Base-by-base conservation (phyloP, 2,797 vertebrate species). In the Falco columbarius region DNA sequence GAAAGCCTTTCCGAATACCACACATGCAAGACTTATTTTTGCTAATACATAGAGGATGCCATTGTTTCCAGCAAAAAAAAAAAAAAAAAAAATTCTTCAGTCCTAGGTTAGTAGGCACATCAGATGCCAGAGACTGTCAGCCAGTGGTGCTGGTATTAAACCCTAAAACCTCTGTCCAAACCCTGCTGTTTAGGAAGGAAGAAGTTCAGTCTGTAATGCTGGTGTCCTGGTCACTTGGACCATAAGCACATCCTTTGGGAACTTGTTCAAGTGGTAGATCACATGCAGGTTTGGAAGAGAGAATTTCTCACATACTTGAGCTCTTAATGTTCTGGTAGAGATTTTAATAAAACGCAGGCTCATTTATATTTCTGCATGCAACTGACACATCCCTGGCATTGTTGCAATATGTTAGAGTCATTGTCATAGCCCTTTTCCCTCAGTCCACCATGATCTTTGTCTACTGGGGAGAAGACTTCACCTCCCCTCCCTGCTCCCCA, bases 261-360 rank as follows among this genome's bases (percentile, higher is more conserved):
- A 76, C 51, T 56, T 81, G 8, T 89, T 92, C 81, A 93, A 94
- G 46, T 5, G 27, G n/a, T 21, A 80, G 71, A 73, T 93, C 36
- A 86, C 67, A 82, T 63, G 59, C 38, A 92, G 26, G n/a, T 85
- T 95, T 95, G 56, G 67, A 93, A 92, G 34, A 63, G 14, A 40
- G 30, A 82, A 87, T 85, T 93, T 89, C 67, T 95, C 73, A 74
- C 74, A 82, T 86, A 90, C 70, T 93, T 21, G 27, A 92, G 68
- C 52, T 79, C 22, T 76, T 80, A 87, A 82, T 67, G 32, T 6
- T 79, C 55, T 73, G 54, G 51, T 86, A 81, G 83, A 75, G 63
- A 70, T 65, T 67, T 92, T 84, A 94, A 80, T 87, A 86, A 89
- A 93, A 94, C 42, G 23, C 73, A 91, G 76, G 29, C 38, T 90